Conservation (phyloP, 2,113 vertebrate genomes). For the Pyrgilauda ruficollis region DNA sequence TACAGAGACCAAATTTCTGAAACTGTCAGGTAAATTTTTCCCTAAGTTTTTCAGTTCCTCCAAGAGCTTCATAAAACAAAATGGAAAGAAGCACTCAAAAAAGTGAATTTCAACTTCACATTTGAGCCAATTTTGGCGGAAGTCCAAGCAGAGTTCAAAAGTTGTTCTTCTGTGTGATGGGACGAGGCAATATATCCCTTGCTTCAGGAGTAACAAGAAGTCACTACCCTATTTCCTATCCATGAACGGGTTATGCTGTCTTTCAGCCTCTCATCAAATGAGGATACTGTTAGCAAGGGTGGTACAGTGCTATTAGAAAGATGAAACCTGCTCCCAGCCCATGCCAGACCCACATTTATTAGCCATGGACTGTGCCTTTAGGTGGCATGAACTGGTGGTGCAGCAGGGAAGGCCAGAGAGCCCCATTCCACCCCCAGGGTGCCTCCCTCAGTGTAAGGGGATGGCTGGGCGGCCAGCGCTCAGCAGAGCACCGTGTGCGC, state of each 20-base stretch:
- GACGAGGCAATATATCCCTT: accelerated
- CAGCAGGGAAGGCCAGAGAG: not conserved
- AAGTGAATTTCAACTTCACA: not conserved
- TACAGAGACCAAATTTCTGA: not conserved
- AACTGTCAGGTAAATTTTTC: not conserved
- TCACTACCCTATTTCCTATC: not conserved
- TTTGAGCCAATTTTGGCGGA: not conserved
- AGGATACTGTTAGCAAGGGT: not conserved
- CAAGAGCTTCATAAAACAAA: not conserved
- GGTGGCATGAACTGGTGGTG: not conserved
- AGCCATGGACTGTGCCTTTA: not conserved
- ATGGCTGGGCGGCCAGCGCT: not conserved
- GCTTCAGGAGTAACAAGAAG: not conserved
- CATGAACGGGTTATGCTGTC: not conserved
- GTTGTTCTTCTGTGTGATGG: accelerated
- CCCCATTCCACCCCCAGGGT: not conserved
- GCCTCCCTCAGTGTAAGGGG: not conserved
- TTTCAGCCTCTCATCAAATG: not conserved
- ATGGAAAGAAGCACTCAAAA: not conserved
- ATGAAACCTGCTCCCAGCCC: not conserved
- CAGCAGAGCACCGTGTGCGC: not conserved
- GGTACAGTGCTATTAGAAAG: not conserved
- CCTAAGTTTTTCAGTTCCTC: not conserved
- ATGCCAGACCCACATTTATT: not conserved
- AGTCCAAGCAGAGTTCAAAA: not conserved